These are phyloP conservation scores for Drosophila melanica DNA, from an alignment of 1,140 invertebrate species.

Conservation along the genomic window DNA sequence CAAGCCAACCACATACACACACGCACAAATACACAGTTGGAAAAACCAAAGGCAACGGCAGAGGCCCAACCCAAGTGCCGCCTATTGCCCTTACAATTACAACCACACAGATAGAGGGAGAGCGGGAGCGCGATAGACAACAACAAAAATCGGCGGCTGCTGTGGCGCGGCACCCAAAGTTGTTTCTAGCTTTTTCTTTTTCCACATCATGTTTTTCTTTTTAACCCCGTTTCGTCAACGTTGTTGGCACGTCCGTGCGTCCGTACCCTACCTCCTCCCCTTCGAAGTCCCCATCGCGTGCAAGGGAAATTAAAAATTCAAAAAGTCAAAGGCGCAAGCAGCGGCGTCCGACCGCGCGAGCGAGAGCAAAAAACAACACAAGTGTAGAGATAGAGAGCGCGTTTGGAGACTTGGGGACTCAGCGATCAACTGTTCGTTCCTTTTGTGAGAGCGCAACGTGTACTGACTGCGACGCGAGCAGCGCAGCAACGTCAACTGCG, in stretches of 20 bases:
- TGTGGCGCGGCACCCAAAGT: constrained; percentile 65
- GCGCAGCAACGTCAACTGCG: constrained; percentile 37
- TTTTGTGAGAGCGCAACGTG: constrained; percentile 57
- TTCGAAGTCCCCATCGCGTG: constrained; percentile 53
- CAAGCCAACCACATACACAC: constrained; percentile 43
- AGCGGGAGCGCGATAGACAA: constrained; percentile 5
- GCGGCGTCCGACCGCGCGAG: constrained; percentile 39
- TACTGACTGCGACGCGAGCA: constrained; percentile 29
- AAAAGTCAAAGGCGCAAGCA: constrained; percentile 81
- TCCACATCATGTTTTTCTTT: constrained; percentile 79
- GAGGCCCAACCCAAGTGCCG: constrained; percentile 70
- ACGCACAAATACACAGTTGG: constrained; percentile 19
- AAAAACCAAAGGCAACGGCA: constrained; percentile 48
- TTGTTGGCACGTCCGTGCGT: constrained; percentile 52
- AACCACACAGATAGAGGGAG: constrained; percentile 12
- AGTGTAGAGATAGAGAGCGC: constrained; percentile 44
- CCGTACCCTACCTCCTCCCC: constrained; percentile 6
- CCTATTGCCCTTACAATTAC: constrained; percentile 75
- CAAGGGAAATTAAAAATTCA: constrained; percentile 81
- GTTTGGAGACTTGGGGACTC: constrained; percentile 66
- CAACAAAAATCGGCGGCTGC: constrained; percentile 51
- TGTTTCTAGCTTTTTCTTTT: constrained; percentile 74
- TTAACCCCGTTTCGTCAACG: constrained; percentile 79
- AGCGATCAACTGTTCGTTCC: constrained; percentile 61
- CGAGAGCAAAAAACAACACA: constrained; percentile 11